A percentile compares a stretch with the other conserved stretches of the same genome.
These are phyloP conservation scores for Tangara arthus DNA, from an alignment of 2,797 vertebrate genomes.

Conservation along the genomic window DNA sequence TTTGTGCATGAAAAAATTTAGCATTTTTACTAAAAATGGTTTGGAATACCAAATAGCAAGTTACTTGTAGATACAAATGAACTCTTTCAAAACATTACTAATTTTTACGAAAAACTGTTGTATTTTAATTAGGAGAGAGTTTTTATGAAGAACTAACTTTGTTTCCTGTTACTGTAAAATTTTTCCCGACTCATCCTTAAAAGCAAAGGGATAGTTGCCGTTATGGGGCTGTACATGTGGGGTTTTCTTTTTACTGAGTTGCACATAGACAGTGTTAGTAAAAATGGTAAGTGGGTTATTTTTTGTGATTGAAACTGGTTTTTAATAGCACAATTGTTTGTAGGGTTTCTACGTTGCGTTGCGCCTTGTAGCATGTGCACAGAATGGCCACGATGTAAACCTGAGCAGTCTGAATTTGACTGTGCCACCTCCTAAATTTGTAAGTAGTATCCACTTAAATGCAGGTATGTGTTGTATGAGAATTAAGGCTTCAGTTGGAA, in stretches of 20 bases:
- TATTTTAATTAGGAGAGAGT: background rate
- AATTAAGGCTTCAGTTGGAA: background rate
- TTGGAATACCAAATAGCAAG: background rate
- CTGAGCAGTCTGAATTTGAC: slow-evolving; percentile 84
- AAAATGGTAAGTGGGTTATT: background rate
- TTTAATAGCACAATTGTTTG: background rate
- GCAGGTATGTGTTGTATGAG: background rate
- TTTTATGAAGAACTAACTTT: background rate
- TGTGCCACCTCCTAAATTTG: slow-evolving; percentile 91
- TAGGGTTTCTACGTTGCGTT: slow-evolving; percentile 93
- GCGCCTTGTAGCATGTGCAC: slow-evolving; percentile 91
- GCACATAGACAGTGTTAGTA: fast-evolving
- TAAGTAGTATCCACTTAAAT: slow-evolving; percentile 75
- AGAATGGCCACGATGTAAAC: slow-evolving; percentile 90
- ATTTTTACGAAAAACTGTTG: background rate
- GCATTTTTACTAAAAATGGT: background rate
- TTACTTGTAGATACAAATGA: background rate
- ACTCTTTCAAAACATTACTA: background rate
- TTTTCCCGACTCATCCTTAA: background rate
- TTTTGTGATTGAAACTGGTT: background rate
- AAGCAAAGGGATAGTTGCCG: background rate
- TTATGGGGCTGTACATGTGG: background rate
- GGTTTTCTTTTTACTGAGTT: background rate
- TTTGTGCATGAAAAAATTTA: background rate
- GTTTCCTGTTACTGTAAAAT: background rate